Percentiles rank a stretch among this genome's conserved stretches.
Evolutionary conservation across 1,140 invertebrate genomes (phyloP).

Genomic region (Papilio helenus): DNA sequence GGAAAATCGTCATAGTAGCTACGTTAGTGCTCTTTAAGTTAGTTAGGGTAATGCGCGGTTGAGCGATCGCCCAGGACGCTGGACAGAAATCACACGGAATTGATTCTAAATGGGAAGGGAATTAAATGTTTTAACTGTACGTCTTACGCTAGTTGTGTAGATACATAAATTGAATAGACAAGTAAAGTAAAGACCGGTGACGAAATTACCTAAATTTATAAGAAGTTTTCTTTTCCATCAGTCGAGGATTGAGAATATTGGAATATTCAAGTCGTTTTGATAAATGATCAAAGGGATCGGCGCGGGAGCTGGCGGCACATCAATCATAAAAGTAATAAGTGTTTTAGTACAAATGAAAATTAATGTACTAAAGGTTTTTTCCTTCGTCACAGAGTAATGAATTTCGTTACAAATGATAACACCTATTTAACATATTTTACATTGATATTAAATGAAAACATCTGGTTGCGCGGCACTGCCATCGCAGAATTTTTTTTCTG

Average conservation of each 20-base stretch:
- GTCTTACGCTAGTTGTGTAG: background rate
- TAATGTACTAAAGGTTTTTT: slow-evolving; percentile 11
- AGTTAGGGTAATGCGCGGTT: too few relatives aligned
- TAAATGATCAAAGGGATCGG: background rate
- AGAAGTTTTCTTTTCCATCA: slow-evolving; percentile 5
- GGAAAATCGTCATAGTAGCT: too few relatives aligned
- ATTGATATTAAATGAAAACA: background rate
- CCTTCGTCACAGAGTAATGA: background rate
- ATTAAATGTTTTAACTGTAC: background rate
- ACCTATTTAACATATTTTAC: background rate
- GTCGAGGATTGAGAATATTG: slow-evolving; percentile 12
- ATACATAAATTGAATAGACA: background rate
- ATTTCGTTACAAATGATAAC: background rate
- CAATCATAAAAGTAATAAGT: slow-evolving; percentile 26
- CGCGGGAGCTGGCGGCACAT: background rate
- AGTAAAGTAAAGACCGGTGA: background rate
- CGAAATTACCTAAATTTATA: slow-evolving; percentile 1
- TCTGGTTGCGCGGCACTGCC: too few relatives aligned
- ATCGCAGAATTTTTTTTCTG: too few relatives aligned
- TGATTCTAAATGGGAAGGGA: background rate
- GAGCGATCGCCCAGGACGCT: too few relatives aligned
- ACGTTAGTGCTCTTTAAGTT: too few relatives aligned
- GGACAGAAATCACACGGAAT: too few relatives aligned
- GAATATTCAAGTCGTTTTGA: slow-evolving; percentile 15
- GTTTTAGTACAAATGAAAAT: slow-evolving; percentile 28